Evolutionary conservation across 2,888 invertebrate species (phyloP).

Genomic region (Autographa gamma): DNA sequence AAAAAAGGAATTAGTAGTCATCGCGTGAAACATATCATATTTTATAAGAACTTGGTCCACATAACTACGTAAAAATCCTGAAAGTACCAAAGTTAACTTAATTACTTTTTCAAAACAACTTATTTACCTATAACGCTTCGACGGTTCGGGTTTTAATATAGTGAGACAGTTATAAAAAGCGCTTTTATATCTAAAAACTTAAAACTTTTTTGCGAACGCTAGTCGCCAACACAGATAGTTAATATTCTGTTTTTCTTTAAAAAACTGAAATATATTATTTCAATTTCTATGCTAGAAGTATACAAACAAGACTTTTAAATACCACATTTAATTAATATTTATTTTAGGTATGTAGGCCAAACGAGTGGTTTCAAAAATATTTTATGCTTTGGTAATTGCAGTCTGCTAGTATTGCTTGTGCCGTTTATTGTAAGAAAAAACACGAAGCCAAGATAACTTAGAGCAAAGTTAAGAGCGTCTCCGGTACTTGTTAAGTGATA

Average conservation of each 20-base stretch:
- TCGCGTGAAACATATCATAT: background rate
- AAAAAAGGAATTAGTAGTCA: no score
- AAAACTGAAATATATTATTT: constrained; percentile 9
- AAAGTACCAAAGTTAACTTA: background rate
- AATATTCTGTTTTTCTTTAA: background rate
- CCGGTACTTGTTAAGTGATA: constrained; percentile 23
- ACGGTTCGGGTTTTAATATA: background rate
- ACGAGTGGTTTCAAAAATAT: constrained; percentile 16
- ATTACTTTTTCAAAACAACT: background rate
- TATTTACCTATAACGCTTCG: background rate
- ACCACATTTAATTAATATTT: background rate
- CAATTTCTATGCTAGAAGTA: constrained; percentile 8
- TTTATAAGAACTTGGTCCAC: background rate
- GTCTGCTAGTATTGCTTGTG: constrained; percentile 27
- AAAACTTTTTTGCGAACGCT: background rate
- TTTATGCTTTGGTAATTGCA: constrained; percentile 27
- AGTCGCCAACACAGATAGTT: background rate
- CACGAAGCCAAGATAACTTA: constrained; percentile 24
- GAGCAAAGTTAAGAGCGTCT: constrained; percentile 18
- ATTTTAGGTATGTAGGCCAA: constrained; percentile 3
- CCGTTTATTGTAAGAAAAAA: constrained; percentile 22
- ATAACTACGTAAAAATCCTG: background rate
- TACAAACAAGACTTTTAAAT: background rate
- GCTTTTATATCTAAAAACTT: background rate
- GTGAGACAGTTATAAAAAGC: background rate